Evolutionary conservation across 1,140 invertebrate genomes (phyloP), one percentile per base, ranked within the genome.

Genomic region (Sarcophaga peregrina): DNA sequence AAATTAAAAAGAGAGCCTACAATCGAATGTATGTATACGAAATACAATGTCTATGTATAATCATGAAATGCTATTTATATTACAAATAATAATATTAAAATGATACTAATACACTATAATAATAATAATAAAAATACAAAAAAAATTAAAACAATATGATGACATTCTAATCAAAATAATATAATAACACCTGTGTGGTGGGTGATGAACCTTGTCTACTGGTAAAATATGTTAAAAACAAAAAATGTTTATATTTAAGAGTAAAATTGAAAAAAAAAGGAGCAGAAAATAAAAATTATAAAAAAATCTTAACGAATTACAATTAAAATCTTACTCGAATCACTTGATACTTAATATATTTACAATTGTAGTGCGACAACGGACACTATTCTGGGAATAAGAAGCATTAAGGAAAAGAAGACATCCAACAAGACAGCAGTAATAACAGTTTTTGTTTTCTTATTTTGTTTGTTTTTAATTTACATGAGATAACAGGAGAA

Each of bases 241-340:
- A 68, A 58, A 58, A 68, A 68, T 20, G 7, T 62, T 15, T 9
- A 68, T 20, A 68, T 20, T 58, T 58, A n/a, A n/a, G 6, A 15
- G 54, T 58, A n/a, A 6, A n/a, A 58, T 15, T n/a, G 54, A n/a
- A 58, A 13, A 58, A 58, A 58, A 58, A 58, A 58, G n/a, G n/a
- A 58, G n/a, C 50, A 52, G 13, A 10, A 52, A 52, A 52, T 3
- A 3, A 52, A 52, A 52, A 62, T 8, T n/a, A 17, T 17, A 25
- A 17, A 68, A 20, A 37, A 37, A 37, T 37, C 25, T 37, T 37
- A 68, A 20, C 8, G n/a, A 68, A 68, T 68, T 68, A 68, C 62
- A 68, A 68, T 68, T 68, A 68, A 68, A 68, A 68, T 68, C 62
- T 68, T 68, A 68, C 62, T 68, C 62, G 20, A 68, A 68, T 68